A percentile compares a stretch with the other conserved stretches of the same genome.
Conservation (phyloP, 2,113 vertebrate species). For the Tautogolabrus adspersus region DNA sequence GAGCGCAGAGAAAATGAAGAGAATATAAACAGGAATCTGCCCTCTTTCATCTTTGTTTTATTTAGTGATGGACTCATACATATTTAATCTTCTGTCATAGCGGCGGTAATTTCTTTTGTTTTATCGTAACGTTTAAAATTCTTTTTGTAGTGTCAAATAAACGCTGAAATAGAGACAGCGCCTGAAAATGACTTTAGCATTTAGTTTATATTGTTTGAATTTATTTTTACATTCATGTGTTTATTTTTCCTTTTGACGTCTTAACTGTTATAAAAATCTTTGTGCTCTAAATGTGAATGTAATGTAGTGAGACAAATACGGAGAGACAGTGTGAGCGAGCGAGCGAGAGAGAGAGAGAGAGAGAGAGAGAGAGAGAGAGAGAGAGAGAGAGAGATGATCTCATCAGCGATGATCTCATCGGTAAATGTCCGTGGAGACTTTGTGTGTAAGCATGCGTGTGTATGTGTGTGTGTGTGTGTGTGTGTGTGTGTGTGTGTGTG, state of each 20-base stretch:
- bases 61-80: constrained; percentile 13
- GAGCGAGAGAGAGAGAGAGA: background rate
- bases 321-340: background rate
- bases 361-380: background rate
- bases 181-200: background rate
- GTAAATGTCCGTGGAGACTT: constrained; percentile 18
- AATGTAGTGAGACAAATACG: background rate
- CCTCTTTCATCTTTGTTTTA: constrained; percentile 27
- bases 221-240: background rate
- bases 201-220: background rate
- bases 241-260: constrained; percentile 4
- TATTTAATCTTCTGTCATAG: constrained; percentile 1
- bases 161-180: background rate
- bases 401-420: constrained; percentile 73
- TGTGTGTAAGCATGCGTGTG: constrained; percentile 24
- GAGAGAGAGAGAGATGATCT: constrained; percentile 56
- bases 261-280: background rate
- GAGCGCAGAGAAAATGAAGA: background rate
- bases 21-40: background rate
- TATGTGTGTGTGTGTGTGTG: constrained; percentile 2
- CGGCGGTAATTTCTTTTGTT: background rate
- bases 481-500: constrained; percentile 7
- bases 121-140: background rate
- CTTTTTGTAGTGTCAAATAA: background rate
- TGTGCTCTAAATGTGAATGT: background rate